phyloP scores from a whole-genome alignment of 1,140 invertebrate species.

The Drosophila aff. region DNA sequence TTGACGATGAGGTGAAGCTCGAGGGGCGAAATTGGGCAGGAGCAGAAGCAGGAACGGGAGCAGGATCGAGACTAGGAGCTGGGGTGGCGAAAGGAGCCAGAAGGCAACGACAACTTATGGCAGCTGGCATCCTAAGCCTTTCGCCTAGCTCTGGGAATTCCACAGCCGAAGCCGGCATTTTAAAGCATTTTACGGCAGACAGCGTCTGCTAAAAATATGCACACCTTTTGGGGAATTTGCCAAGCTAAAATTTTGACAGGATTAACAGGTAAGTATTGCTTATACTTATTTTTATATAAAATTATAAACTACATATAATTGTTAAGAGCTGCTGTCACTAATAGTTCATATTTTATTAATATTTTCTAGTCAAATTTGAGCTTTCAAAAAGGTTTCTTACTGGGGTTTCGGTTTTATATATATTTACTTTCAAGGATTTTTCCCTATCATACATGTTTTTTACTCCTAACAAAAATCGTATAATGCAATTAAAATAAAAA shows the following conservation, averaged over 20 bases:
- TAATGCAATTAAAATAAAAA: neutral
- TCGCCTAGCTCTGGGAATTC: slow-evolving; percentile 53
- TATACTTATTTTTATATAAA: neutral
- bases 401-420: too few relatives aligned
- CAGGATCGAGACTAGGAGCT: slow-evolving; percentile 1
- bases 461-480: too few relatives aligned
- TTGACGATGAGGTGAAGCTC: slow-evolving; percentile 56
- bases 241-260: neutral
- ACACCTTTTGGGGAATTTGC: slow-evolving; percentile 7
- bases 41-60: slow-evolving; percentile 2
- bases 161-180: slow-evolving; percentile 48
- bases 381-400: neutral
- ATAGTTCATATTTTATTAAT: neutral
- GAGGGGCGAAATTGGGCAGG: slow-evolving; percentile 12
- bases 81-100: slow-evolving; percentile 33
- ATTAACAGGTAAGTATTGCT: neutral
- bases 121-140: slow-evolving; percentile 64
- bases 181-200: slow-evolving; percentile 55
- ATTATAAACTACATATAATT: neutral
- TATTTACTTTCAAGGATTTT: neutral
- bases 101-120: slow-evolving; percentile 71
- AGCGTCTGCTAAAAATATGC: slow-evolving; percentile 43
- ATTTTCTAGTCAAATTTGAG: neutral
- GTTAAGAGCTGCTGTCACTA: too few relatives aligned
- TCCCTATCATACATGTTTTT: too few relatives aligned